phyloP scores from a whole-genome alignment of 2,888 invertebrate species.

The Eudasyphora cyanicolor region DNA sequence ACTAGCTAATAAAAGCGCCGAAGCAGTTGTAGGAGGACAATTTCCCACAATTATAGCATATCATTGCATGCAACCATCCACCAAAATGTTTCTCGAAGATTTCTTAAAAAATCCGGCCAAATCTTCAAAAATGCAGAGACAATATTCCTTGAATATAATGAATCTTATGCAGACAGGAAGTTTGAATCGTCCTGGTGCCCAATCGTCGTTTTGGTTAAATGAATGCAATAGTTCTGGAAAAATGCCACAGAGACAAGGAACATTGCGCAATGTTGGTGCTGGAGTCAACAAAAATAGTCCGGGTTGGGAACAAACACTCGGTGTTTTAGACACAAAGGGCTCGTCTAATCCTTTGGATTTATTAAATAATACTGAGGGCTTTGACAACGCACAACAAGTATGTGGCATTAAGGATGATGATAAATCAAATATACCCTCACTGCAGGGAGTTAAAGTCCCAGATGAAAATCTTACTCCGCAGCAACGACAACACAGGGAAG shows the following conservation, averaged over 20 bases:
- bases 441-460: slow-evolving; percentile 92
- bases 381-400: slow-evolving; percentile 74
- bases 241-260: slow-evolving; percentile 62
- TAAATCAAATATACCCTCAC: slow-evolving; percentile 82
- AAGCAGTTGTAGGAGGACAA: slow-evolving; percentile 94
- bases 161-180: slow-evolving; percentile 30
- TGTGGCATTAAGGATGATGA: slow-evolving; percentile 66
- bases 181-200: slow-evolving; percentile 3
- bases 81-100: slow-evolving; percentile 93
- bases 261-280: slow-evolving; percentile 5
- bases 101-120: slow-evolving; percentile 93
- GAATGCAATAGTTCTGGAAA: slow-evolving; percentile 35
- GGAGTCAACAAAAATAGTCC: background rate
- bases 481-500: slow-evolving; percentile 95
- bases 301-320: background rate
- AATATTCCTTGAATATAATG: slow-evolving; percentile 81
- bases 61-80: slow-evolving; percentile 96
- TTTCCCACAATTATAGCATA: slow-evolving; percentile 95
- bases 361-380: slow-evolving; percentile 11
- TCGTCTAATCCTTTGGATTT: slow-evolving; percentile 35
- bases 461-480: slow-evolving; percentile 98
- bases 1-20: slow-evolving; percentile 96
- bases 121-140: slow-evolving; percentile 91
- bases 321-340: background rate
- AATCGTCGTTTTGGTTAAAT: background rate